Base-by-base conservation (phyloP, 2,797 vertebrate genomes). In the Coreius guichenoti region DNA sequence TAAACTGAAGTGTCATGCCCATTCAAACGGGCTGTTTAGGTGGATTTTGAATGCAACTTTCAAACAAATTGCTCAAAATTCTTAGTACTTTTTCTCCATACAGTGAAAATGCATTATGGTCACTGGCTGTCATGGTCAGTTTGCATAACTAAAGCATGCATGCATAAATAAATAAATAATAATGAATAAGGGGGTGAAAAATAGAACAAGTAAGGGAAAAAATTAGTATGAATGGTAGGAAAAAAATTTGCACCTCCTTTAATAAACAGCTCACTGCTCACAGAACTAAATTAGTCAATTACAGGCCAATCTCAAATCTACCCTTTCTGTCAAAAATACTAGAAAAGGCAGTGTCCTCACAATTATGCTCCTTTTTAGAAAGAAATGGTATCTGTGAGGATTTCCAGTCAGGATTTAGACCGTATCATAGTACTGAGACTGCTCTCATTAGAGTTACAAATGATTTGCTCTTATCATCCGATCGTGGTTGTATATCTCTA, bases 241-340 rank as follows among this genome's bases (percentile, higher is more conserved):
- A 68, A 51, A 79, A 8, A 11, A 8, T 12, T 49, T 86, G 33
- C 23, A 26, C 65, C 58, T 76, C 68, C 36, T 86, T 81, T 84
- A 81, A 86, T 72, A 84, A 81, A 61, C 31, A 45, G 47, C 19
- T 72, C 8, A 17, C 29, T 6, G 68, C 73, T 47, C 31, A 26
- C 4, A 74, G 23, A 82, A 76, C 36, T 80, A 70, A n/a, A n/a
- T n/a, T n/a, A n/a, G n/a, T n/a, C n/a, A n/a, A n/a, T n/a, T n/a
- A n/a, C n/a, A n/a, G n/a, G n/a, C n/a, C n/a, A n/a, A n/a, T n/a
- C n/a, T n/a, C n/a, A n/a, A n/a, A n/a, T n/a, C n/a, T n/a, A n/a
- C n/a, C n/a, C n/a, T n/a, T n/a, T n/a, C n/a, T n/a, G n/a, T n/a
- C n/a, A n/a, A n/a, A n/a, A n/a, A n/a, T n/a, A n/a, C n/a, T n/a